These are phyloP conservation scores for Itoplectis maculator DNA, from an alignment of 2,888 invertebrate species.

Conservation along the genomic window DNA sequence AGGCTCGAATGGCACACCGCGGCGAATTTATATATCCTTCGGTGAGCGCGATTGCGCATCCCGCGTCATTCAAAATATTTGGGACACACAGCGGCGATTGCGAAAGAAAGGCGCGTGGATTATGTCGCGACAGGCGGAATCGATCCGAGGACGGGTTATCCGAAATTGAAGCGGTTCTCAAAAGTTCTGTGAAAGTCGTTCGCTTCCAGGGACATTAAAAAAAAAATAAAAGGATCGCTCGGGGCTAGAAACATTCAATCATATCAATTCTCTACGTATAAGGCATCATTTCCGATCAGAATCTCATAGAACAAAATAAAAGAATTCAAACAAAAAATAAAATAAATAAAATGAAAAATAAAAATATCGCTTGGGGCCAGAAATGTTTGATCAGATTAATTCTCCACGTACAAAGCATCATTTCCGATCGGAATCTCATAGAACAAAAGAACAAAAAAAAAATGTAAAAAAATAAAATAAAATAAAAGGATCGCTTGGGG, in stretches of 20 bases:
- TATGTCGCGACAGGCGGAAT: background rate
- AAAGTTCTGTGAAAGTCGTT: slow-evolving; percentile 36
- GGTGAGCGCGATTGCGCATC: slow-evolving; percentile 15
- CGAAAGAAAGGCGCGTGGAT: slow-evolving; percentile 20
- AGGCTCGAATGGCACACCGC: background rate
- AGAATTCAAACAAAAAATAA: no score
- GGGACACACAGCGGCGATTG: slow-evolving; percentile 26
- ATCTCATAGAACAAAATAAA: background rate
- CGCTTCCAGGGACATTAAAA: background rate
- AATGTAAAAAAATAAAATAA: slow-evolving; percentile 6
- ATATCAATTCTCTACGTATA: background rate
- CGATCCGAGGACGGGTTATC: background rate
- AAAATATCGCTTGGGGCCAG: background rate
- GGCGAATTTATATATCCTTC: slow-evolving; percentile 3
- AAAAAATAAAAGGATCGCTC: background rate
- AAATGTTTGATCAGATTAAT: background rate
- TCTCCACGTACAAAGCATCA: background rate
- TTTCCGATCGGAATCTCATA: background rate
- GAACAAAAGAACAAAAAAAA: background rate
- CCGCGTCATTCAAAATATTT: slow-evolving; percentile 39
- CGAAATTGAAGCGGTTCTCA: slow-evolving; percentile 27
- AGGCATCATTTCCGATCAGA: background rate
- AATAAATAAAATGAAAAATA: background rate
- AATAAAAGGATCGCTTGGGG: background rate
- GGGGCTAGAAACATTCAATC: background rate